These are phyloP conservation scores for Lepidothrix coronata DNA, from an alignment of 2,113 vertebrate species.

Conservation along the genomic window DNA sequence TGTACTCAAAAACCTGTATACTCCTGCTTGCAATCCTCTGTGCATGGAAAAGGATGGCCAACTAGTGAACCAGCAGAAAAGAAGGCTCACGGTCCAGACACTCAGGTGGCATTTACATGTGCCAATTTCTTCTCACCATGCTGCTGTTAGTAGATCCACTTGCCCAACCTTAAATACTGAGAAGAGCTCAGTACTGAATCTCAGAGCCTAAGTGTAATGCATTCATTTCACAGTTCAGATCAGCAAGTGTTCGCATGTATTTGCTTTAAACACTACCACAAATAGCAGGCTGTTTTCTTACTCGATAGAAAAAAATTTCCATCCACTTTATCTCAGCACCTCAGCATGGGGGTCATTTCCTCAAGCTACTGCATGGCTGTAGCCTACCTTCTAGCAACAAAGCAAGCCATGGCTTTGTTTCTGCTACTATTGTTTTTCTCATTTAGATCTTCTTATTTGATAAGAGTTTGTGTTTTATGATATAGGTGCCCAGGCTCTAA, in stretches of 20 bases:
- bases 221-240: background rate
- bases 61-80: background rate
- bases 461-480: background rate
- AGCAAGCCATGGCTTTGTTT: background rate
- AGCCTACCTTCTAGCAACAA: background rate
- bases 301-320: background rate
- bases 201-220: background rate
- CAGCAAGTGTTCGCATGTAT: background rate
- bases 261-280: background rate
- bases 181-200: background rate
- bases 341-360: background rate
- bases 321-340: background rate
- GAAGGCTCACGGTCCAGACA: background rate
- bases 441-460: background rate
- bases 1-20: background rate
- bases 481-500: background rate
- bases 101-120: background rate
- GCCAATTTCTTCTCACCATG: background rate
- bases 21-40: background rate
- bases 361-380: accelerated
- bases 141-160: background rate
- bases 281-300: background rate
- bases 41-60: background rate
- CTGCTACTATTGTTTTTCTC: background rate
- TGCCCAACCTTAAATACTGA: background rate